Evolutionary conservation across 2,888 invertebrate species (phyloP), one percentile per base, ranked within the genome.

Genomic region (Hetaerina titia): DNA sequence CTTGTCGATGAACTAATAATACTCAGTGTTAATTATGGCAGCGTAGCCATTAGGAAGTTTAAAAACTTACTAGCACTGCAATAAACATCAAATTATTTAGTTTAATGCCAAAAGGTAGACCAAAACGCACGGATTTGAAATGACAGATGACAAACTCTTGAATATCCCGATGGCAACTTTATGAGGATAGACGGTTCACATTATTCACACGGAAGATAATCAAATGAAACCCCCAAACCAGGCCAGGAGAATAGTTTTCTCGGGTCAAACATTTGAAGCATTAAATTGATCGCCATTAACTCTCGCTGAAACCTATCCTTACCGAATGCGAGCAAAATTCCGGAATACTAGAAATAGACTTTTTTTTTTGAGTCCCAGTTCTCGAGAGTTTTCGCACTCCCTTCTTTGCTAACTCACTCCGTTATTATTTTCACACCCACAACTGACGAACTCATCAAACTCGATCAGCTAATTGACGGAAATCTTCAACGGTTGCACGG

Each of bases 391-490:
- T 81, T 81, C 13, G 4, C 17, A 63, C 63, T 60, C 63, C 63
- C 63, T 13, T 19, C 63, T 19, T 15, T 19, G 4, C 81, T 6
- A 15, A 31, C 11, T 31, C 8, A 15, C 81, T 31, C 22, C 69
- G 31, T 31, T 11, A 81, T 81, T 45, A 45, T 45, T 45, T 81
- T 81, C 81, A 13, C 81, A 13, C 81, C 25, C 81, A 81, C 31
- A 25, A 7, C 31, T 81, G 31, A 81, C 31, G 81, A 81, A 81
- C 25, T 81, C 81, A 31, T 31, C 31, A 11, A 81, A 81, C 81
- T 81, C 81, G 81, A 81, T 81, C 25, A 81, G 81, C 31, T 81
- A 81, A 81, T 81, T 81, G 31, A 81, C 25, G 25, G 81, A 81
- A 81, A 31, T 81, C 81, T 81, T 81, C 81, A 15, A 13, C 81